phyloP scores from a whole-genome alignment of 2,113 vertebrate genomes.

The Takifugu bimaculatus region DNA sequence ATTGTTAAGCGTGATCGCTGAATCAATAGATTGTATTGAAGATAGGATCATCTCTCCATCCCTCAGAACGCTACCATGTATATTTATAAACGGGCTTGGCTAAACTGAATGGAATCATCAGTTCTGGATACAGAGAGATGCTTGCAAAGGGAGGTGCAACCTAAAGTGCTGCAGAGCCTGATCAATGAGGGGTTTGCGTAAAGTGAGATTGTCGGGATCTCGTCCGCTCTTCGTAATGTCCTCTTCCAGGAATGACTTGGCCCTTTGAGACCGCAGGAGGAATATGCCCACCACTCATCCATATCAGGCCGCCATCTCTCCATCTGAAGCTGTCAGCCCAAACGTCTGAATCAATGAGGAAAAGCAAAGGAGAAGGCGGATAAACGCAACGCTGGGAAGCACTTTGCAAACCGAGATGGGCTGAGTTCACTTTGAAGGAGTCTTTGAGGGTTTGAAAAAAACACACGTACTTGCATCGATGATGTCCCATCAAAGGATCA shows the following conservation, averaged over 20 bases:
- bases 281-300: constrained; percentile 9
- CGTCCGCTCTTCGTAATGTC: background rate
- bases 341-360: constrained; percentile 9
- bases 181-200: constrained; percentile 30
- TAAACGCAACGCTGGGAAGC: background rate
- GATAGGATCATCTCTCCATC: background rate
- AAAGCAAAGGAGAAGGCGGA: background rate
- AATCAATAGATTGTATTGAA: background rate
- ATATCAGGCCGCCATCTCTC: constrained; percentile 9
- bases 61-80: background rate
- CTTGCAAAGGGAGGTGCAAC: constrained; percentile 20
- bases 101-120: background rate
- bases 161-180: constrained; percentile 14
- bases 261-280: constrained; percentile 5
- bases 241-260: constrained; percentile 41
- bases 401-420: constrained; percentile 8
- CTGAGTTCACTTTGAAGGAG: background rate
- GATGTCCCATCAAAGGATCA: background rate
- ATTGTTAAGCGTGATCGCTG: background rate
- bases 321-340: constrained; percentile 12
- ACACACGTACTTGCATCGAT: background rate
- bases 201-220: constrained; percentile 24
- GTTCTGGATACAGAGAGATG: background rate
- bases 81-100: background rate
- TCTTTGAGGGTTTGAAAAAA: background rate